A percentile compares a stretch with the other conserved stretches of the same genome.
Conservation (phyloP, 1,140 invertebrate genomes). For the Tenebrio molitor region DNA sequence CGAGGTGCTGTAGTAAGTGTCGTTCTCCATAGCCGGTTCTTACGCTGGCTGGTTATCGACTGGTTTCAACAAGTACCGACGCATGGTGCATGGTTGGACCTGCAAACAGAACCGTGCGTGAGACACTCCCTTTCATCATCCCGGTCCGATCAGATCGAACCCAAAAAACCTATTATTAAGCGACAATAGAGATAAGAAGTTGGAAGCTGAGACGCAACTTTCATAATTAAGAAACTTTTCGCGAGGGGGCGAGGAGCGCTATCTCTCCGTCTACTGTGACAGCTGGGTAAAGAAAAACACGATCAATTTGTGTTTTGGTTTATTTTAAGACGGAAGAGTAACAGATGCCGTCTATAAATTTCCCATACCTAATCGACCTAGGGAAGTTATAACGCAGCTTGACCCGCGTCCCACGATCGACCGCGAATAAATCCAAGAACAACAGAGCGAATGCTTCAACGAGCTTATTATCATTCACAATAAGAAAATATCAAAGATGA, state of each 20-base stretch:
- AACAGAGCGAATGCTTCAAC: not conserved
- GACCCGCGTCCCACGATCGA: not conserved
- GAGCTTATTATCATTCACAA: slow-evolving; percentile 25
- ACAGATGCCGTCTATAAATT: slow-evolving; percentile 18
- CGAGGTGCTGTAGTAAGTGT: slow-evolving; percentile 31
- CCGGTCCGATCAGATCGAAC: too few relatives aligned
- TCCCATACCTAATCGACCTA: not conserved
- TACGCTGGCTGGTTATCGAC: slow-evolving; percentile 22
- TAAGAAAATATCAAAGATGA: not conserved
- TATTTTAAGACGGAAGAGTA: slow-evolving; percentile 19
- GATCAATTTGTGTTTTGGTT: slow-evolving; percentile 17
- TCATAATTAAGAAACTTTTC: slow-evolving; percentile 25
- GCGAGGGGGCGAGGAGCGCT: not conserved
- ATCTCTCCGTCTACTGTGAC: slow-evolving; percentile 2
- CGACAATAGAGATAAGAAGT: slow-evolving; percentile 22
- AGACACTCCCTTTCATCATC: too few relatives aligned
- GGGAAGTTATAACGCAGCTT: slow-evolving; percentile 3
- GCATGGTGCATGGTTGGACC: slow-evolving; percentile 5
- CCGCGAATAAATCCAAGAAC: slow-evolving; percentile 7
- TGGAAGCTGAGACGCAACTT: not conserved
- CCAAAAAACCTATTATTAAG: not conserved
- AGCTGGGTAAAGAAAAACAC: slow-evolving; percentile 1
- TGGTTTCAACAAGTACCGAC: slow-evolving; percentile 1
- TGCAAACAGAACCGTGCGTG: not conserved
- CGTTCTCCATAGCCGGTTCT: slow-evolving; percentile 30